Evolutionary conservation across 1,140 invertebrate species (phyloP), one percentile per base, ranked within the genome.

Genomic region (Aleiodes sp.): DNA sequence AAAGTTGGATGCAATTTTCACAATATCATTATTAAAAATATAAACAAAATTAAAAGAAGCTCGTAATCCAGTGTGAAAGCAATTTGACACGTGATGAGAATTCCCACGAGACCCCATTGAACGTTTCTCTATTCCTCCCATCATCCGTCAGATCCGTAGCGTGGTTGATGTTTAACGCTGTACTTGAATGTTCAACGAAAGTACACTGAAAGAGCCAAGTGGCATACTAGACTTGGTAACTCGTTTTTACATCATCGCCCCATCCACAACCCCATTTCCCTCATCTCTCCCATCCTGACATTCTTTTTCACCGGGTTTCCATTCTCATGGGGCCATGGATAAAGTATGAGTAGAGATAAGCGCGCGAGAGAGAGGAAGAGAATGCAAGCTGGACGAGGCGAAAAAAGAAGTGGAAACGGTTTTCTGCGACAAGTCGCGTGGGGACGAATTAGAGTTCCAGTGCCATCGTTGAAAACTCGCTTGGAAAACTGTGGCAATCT

Each of bases 141-240:
- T 56, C 24, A 0, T n/a, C n/a, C 56, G 2, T 29, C 28, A 59
- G 9, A 14, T 59, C 26, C n/a, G 29, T 59, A 24, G 28, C 56
- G 24, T 59, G 28, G 56, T 56, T 56, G 52, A 56, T 24, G 56
- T 59, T 1, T n/a, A n/a, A n/a, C n/a, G 56, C 6, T 26, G 28
- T 52, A 26, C 31, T 33, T 33, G 28, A 59, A 59, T 59, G 28
- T 59, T 12, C 28, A 4, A n/a, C 8, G 28, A 2, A 59, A 59
- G 26, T 31, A 26, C 14, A 31, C 56, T 24, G 29, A 41, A 16
- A 26, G 39, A 46, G 46, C 64, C 64, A 66, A 66, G 46, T 66
- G 43, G 64, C 64, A 66, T 46, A 33, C 16, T 29, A 57, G 64
- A 66, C 35, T 63, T 24, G 21, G 43, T 56, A 66, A 66, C 64